Base-by-base conservation (phyloP, 2,888 invertebrate genomes). In the Eutolmus rufibarbis region DNA sequence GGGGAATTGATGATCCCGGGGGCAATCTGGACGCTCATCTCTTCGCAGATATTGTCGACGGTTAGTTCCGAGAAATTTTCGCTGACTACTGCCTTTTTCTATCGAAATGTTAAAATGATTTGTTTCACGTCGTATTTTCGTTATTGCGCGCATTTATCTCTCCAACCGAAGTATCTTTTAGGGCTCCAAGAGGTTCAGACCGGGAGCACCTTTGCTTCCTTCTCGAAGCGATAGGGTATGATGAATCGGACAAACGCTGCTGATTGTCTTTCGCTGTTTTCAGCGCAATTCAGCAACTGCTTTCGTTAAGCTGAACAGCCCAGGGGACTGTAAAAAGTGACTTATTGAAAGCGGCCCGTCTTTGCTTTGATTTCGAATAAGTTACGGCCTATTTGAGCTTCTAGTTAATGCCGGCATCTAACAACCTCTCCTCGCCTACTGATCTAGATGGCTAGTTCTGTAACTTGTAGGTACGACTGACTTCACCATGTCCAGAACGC, bases 1-100 rank as follows among this genome's bases (percentile, higher is more conserved):
- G 90, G 90, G 90, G 90, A 92, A 92, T 92, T 92, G 92, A 92
- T 92, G 91, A 91, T 91, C 90, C 23, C 31, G 9, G n/a, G 19
- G 85, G 85, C 74, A 85, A 85, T 85, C 85, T 85, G 28, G 85
- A 85, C 85, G 85, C 85, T 85, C 85, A 85, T 85, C 85, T 85
- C 66, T 74, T 23, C 40, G n/a, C 16, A 85, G 85, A 85, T 85
- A 74, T 85, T 85, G 85, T 85, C 85, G 74, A 85, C 85, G 85
- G 85, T 85, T 85, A 85, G 74, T 85, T 85, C 85, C 74, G 74
- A 85, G 85, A 85, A 85, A 85, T 85, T 40, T 85, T 0, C 31
- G 85, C 85, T 43, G n/a, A 19, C 28, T 74, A 19, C 31, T 82
- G 28, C 31, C 56, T 51, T 51, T 56, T n/a, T 46, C 56, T 56